Conservation (phyloP, 1,140 invertebrate species). For the Sminthurides bifidus region DNA sequence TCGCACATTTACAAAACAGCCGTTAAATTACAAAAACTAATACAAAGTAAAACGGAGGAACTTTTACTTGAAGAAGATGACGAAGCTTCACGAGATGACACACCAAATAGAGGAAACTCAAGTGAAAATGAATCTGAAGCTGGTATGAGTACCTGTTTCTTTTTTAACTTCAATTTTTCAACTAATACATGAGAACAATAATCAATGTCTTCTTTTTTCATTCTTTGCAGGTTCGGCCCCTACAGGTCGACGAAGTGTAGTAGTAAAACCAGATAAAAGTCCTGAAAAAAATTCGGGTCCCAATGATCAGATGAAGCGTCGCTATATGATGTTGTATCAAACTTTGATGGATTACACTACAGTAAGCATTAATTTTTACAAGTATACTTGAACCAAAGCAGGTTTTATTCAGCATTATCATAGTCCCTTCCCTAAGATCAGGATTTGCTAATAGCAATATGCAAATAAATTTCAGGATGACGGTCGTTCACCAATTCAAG, state of each 20-base stretch:
- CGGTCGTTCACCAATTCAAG: slow-evolving; percentile 70
- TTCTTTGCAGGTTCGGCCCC: too few species aligned
- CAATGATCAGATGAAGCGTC: slow-evolving; percentile 51
- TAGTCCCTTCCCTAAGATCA: too few species aligned
- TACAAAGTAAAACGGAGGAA: slow-evolving; percentile 75
- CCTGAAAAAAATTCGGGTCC: slow-evolving; percentile 4
- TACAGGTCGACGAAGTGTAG: too few species aligned
- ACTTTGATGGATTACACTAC: slow-evolving; percentile 59
- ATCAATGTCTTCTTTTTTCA: too few species aligned
- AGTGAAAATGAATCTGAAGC: too few species aligned
- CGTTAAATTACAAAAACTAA: slow-evolving; percentile 63
- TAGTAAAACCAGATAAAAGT: too few species aligned
- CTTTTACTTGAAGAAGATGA: slow-evolving; percentile 61
- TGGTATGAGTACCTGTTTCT: too few species aligned
- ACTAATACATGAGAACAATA: too few species aligned
- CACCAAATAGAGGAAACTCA: background rate
- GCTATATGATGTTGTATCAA: slow-evolving; percentile 58
- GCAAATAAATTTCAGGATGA: slow-evolving; percentile 37
- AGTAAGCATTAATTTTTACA: too few species aligned
- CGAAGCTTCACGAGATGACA: background rate
- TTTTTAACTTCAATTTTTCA: too few species aligned
- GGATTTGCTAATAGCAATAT: slow-evolving; percentile 30
- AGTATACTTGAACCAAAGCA: too few species aligned
- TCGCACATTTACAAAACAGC: slow-evolving; percentile 78
- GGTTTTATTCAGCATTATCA: too few species aligned